These are phyloP conservation scores for Agrochola macilenta DNA, from an alignment of 2,888 invertebrate genomes.

Conservation along the genomic window DNA sequence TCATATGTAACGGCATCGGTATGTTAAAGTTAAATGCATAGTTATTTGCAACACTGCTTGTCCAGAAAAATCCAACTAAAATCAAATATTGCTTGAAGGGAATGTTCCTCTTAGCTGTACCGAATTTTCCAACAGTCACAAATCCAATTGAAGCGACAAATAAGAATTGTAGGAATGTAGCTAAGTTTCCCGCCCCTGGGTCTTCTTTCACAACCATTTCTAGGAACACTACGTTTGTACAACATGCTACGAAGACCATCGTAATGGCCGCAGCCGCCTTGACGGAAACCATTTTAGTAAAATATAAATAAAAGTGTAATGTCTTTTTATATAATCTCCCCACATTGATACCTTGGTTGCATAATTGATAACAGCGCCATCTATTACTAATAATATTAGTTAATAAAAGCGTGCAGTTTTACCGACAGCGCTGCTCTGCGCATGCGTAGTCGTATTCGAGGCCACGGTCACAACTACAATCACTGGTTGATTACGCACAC, in stretches of 20 bases:
- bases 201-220: constrained; percentile 96
- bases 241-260: constrained; percentile 96
- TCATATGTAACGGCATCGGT: constrained; percentile 99
- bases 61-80: constrained; percentile 97
- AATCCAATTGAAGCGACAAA: constrained; percentile 98
- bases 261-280: constrained; percentile 93
- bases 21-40: constrained; percentile 99
- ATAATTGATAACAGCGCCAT: constrained; percentile 74
- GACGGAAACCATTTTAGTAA: constrained; percentile 87
- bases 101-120: constrained; percentile 93
- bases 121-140: constrained; percentile 95
- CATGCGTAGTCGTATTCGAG: constrained; percentile 83
- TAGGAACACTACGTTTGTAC: constrained; percentile 97
- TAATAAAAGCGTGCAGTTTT: constrained; percentile 71
- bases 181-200: constrained; percentile 97
- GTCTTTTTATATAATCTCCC: not conserved
- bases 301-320: too few relatives aligned
- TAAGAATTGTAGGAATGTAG: constrained; percentile 98
- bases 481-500: constrained; percentile 76
- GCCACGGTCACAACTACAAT: constrained; percentile 84
- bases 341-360: constrained; percentile 17
- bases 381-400: constrained; percentile 65
- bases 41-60: constrained; percentile 98
- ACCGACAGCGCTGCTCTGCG: constrained; percentile 76
- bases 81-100: constrained; percentile 95